phyloP scores from a whole-genome alignment of 1,140 invertebrate species.

The Epicauta chinensis region DNA sequence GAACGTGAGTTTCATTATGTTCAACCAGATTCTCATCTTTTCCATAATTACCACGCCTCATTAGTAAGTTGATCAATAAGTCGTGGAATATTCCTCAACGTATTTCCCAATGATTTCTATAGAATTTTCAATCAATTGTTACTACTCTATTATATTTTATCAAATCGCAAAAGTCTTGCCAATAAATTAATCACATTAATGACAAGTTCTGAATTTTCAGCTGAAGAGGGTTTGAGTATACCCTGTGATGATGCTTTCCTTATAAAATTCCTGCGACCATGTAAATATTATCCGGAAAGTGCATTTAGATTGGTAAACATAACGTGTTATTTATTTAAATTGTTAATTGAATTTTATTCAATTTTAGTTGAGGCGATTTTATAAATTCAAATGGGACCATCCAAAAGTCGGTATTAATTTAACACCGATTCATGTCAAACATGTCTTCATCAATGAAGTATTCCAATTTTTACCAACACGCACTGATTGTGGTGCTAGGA shows the following conservation, averaged over 20 bases:
- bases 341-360: constrained; percentile 10
- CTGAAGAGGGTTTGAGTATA: constrained; percentile 52
- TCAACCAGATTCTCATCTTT: too few relatives aligned
- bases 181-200: too few relatives aligned
- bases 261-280: constrained; percentile 68
- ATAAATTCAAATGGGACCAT: constrained; percentile 51
- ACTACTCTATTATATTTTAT: too few relatives aligned
- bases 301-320: constrained; percentile 58
- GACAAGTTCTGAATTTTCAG: too few relatives aligned
- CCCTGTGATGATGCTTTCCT: constrained; percentile 62
- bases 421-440: constrained; percentile 44
- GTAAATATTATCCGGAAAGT: constrained; percentile 73
- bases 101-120: too few relatives aligned
- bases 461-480: constrained; percentile 52
- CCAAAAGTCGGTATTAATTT: constrained; percentile 48
- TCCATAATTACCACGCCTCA: too few relatives aligned
- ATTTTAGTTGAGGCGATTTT: constrained; percentile 54
- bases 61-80: too few relatives aligned
- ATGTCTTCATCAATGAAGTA: constrained; percentile 48
- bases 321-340: neutral
- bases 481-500: constrained; percentile 47
- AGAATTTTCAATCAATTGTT: too few relatives aligned
- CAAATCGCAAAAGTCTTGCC: too few relatives aligned
- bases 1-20: too few relatives aligned
- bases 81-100: too few relatives aligned